Evolutionary conservation across 1,140 invertebrate species (phyloP).

Genomic region (Adelges cooleyi): DNA sequence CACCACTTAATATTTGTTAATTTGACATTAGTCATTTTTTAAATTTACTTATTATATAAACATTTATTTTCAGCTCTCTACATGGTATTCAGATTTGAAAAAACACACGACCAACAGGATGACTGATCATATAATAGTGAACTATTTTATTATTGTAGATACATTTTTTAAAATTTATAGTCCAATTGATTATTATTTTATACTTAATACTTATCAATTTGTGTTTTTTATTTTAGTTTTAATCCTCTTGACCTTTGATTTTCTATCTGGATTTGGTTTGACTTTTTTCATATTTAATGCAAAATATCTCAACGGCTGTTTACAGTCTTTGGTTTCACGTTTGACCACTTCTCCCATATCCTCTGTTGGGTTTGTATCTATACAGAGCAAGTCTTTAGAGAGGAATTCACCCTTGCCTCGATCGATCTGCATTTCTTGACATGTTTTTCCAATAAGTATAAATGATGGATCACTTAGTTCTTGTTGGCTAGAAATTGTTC

Average conservation of each 20-base stretch:
- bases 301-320: conserved; percentile 8
- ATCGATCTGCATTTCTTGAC: background rate
- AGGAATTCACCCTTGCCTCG: background rate
- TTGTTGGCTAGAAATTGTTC: background rate
- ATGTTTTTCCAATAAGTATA: background rate
- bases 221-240: background rate
- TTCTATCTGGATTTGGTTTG: conserved; percentile 9
- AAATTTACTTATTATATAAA: too few relatives aligned
- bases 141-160: too few relatives aligned
- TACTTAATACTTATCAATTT: too few relatives aligned
- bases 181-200: too few relatives aligned
- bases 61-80: conserved; percentile 65
- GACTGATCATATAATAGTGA: too few relatives aligned
- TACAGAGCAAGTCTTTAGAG: conserved; percentile 1
- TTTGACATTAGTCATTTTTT: too few relatives aligned
- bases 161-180: too few relatives aligned
- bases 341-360: conserved; percentile 1
- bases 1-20: too few relatives aligned
- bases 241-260: background rate
- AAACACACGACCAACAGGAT: too few relatives aligned
- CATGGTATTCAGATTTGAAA: conserved; percentile 72
- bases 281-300: conserved; percentile 19
- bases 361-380: background rate
- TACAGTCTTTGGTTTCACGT: background rate
- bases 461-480: background rate